phyloP scores from a whole-genome alignment of 2,888 invertebrate species.

The Sialis fuliginosa region DNA sequence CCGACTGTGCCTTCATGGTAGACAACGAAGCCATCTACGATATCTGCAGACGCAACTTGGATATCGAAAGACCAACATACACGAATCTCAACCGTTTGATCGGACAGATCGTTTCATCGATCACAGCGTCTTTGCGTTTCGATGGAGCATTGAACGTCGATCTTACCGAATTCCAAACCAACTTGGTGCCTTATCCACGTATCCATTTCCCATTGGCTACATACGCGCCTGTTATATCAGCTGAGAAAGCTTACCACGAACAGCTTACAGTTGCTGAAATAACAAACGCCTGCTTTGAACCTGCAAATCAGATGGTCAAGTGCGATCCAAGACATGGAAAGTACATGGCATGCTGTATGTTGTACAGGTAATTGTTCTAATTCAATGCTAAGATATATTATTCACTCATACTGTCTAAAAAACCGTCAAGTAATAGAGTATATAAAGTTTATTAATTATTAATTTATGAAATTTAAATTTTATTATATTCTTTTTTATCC shows the following conservation, averaged over 20 bases:
- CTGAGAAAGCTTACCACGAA: conserved; percentile 87
- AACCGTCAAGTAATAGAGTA: too few species aligned
- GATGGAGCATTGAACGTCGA: conserved; percentile 87
- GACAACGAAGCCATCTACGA: conserved; percentile 81
- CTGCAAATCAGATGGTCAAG: conserved; percentile 85
- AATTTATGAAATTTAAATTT: too few species aligned
- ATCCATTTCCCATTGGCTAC: conserved; percentile 89
- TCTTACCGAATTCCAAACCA: conserved; percentile 86
- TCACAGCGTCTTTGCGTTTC: conserved; percentile 81
- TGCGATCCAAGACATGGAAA: conserved; percentile 82
- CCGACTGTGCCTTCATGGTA: conserved; percentile 86
- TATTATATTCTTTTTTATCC: too few species aligned
- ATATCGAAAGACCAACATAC: conserved; percentile 71
- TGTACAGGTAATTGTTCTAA: conserved; percentile 41
- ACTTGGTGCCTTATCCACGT: conserved; percentile 84
- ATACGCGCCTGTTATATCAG: conserved; percentile 81
- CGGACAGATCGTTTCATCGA: conserved; percentile 82
- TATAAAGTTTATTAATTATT: too few species aligned
- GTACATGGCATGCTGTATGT: conserved; percentile 90
- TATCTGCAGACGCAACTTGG: conserved; percentile 72
- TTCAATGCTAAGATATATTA: too few species aligned
- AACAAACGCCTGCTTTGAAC: conserved; percentile 90
- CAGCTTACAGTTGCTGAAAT: conserved; percentile 81
- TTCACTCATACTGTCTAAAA: too few species aligned
- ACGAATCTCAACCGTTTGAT: conserved; percentile 76